Evolutionary conservation across 2,113 vertebrate genomes (phyloP).

Genomic region (Cisticola juncidis): DNA sequence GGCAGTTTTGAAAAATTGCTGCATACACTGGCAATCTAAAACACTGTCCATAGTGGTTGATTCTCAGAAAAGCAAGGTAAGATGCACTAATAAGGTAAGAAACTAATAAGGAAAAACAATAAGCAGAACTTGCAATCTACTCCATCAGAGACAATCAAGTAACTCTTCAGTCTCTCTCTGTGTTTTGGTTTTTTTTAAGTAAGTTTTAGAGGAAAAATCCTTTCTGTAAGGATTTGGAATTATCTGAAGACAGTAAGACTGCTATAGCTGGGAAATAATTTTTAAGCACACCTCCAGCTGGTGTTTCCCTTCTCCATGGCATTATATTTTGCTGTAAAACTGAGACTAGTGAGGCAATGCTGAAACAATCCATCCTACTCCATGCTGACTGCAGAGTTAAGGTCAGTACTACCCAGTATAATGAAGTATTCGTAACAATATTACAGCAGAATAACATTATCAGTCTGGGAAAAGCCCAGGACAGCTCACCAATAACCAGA

Average conservation of each 20-base stretch:
- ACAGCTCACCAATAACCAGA: background rate
- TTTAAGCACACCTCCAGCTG: background rate
- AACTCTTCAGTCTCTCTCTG: background rate
- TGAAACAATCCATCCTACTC: background rate
- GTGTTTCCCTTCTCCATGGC: background rate
- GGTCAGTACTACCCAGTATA: background rate
- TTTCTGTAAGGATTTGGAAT: background rate
- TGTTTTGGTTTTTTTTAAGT: background rate
- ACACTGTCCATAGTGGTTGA: background rate
- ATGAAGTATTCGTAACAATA: background rate
- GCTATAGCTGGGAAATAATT: background rate
- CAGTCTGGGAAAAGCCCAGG: background rate
- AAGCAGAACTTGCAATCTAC: background rate
- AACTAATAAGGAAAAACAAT: background rate
- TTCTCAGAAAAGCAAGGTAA: background rate
- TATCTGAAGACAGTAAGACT: background rate
- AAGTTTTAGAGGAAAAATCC: background rate
- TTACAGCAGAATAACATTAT: background rate
- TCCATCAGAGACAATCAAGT: background rate
- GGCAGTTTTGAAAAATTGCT: background rate
- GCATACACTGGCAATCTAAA: background rate
- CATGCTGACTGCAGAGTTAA: background rate
- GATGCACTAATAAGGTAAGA: background rate
- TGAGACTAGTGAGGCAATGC: background rate
- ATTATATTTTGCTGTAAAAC: background rate